Percentiles rank a stretch among this genome's conserved stretches.
phyloP scores from a whole-genome alignment of 2,797 vertebrate species.

The Arnoldichthys spilopterus region DNA sequence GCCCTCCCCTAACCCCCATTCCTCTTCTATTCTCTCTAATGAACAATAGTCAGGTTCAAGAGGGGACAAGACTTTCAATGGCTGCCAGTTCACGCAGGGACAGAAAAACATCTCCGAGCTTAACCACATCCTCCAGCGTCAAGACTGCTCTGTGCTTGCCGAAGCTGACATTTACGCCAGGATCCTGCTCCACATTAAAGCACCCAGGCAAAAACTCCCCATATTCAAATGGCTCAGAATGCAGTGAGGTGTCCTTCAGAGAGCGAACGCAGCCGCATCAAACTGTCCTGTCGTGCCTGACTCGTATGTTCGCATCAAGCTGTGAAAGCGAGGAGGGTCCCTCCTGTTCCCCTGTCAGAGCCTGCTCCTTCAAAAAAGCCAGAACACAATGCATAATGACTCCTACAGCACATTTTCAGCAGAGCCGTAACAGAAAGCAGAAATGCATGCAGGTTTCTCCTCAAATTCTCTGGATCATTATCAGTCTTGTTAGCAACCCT shows the following conservation, averaged over 20 bases:
- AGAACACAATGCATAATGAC: background rate
- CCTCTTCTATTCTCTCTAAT: slow-evolving; percentile 46
- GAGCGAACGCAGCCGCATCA: slow-evolving; percentile 55
- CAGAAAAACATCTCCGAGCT: slow-evolving; percentile 38
- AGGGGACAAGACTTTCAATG: slow-evolving; percentile 29
- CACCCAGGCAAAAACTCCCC: slow-evolving; percentile 43
- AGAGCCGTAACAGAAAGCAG: background rate
- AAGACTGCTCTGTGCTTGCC: slow-evolving; percentile 24
- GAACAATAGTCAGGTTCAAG: slow-evolving; percentile 47
- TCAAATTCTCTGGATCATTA: background rate
- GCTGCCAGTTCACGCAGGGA: slow-evolving; percentile 46
- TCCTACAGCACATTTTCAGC: background rate
- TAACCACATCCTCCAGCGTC: slow-evolving; percentile 35
- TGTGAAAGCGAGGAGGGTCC: slow-evolving; percentile 20
- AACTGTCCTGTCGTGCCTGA: slow-evolving; percentile 46
- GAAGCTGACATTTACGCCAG: slow-evolving; percentile 54
- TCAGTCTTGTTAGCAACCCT: too few relatives aligned
- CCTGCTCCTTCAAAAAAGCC: slow-evolving; percentile 2
- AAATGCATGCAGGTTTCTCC: background rate
- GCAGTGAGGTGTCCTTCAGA: slow-evolving; percentile 46
- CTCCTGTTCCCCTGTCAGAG: slow-evolving; percentile 24
- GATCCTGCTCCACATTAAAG: slow-evolving; percentile 40
- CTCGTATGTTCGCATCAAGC: slow-evolving; percentile 41
- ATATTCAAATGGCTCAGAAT: slow-evolving; percentile 47
- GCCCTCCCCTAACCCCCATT: background rate